phyloP scores from a whole-genome alignment of 2,113 vertebrate species.

The Chaetodon auriga region DNA sequence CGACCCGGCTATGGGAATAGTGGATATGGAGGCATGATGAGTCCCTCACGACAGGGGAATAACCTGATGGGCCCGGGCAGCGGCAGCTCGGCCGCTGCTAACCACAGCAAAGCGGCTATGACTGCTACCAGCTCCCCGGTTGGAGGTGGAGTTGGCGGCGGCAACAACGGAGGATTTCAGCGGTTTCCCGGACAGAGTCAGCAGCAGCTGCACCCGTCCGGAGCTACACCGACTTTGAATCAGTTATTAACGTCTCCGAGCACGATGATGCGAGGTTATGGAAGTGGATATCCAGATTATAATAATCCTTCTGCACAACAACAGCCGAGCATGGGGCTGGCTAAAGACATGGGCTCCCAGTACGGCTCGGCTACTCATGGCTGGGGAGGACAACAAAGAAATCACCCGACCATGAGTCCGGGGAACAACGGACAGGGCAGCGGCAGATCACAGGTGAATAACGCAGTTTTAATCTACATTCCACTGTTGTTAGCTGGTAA shows the following conservation, averaged over 20 bases:
- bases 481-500: rapidly evolving
- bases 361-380: slow-evolving; percentile 88
- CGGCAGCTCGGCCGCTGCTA: slow-evolving; percentile 71
- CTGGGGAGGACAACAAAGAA: slow-evolving; percentile 91
- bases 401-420: slow-evolving; percentile 89
- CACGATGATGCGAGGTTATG: slow-evolving; percentile 92
- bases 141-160: slow-evolving; percentile 51
- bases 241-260: slow-evolving; percentile 93
- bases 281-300: slow-evolving; percentile 90
- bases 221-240: slow-evolving; percentile 92
- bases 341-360: slow-evolving; percentile 89
- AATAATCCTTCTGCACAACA: slow-evolving; percentile 82
- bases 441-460: slow-evolving; percentile 89
- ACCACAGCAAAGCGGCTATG: slow-evolving; percentile 84
- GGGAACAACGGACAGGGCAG: slow-evolving; percentile 87
- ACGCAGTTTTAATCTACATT: not conserved
- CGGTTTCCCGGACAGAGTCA: slow-evolving; percentile 84
- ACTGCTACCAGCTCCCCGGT: slow-evolving; percentile 79
- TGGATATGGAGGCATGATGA: slow-evolving; percentile 87
- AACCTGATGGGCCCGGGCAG: slow-evolving; percentile 86
- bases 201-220: slow-evolving; percentile 86
- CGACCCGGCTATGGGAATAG: slow-evolving; percentile 86
- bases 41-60: slow-evolving; percentile 87
- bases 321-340: slow-evolving; percentile 83
- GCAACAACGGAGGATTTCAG: slow-evolving; percentile 84